Conservation (phyloP, 2,888 invertebrate species). For the Cistogaster globosa region DNA sequence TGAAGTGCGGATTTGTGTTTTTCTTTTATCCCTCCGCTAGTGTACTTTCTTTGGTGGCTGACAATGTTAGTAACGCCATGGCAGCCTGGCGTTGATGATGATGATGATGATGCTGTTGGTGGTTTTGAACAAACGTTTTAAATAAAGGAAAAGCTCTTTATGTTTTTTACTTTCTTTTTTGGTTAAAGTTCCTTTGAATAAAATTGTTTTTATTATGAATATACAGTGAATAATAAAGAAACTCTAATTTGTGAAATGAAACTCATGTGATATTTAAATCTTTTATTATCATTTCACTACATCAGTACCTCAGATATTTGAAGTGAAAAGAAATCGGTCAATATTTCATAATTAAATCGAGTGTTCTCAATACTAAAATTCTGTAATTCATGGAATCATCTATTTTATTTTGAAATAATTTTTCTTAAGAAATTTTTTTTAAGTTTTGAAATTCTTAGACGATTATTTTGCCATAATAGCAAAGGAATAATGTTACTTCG, state of each 20-base stretch:
- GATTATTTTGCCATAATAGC: too few relatives aligned
- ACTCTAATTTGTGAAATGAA: background rate
- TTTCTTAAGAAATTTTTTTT: too few relatives aligned
- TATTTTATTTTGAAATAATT: too few relatives aligned
- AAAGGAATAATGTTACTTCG: too few relatives aligned
- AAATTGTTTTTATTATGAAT: background rate
- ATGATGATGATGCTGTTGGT: slow-evolving; percentile 13
- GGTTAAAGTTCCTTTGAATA: background rate
- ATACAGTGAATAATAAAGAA: background rate
- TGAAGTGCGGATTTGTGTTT: slow-evolving; percentile 38
- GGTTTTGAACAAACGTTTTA: slow-evolving; percentile 32
- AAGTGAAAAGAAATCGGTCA: too few relatives aligned
- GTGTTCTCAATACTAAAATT: too few relatives aligned
- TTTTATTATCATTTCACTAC: too few relatives aligned
- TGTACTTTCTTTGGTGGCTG: background rate
- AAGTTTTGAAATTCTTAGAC: too few relatives aligned
- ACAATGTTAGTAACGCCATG: background rate
- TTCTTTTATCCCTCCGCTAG: background rate
- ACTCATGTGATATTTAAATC: too few relatives aligned
- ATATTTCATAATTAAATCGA: too few relatives aligned
- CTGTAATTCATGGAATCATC: too few relatives aligned
- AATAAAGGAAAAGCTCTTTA: slow-evolving; percentile 32
- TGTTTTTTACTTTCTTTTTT: slow-evolving; percentile 11
- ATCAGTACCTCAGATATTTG: too few relatives aligned
- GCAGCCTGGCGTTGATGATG: slow-evolving; percentile 26